Evolutionary conservation across 2,797 vertebrate genomes (phyloP), one percentile per base, ranked within the genome.

Genomic region (Cossypha caffra): DNA sequence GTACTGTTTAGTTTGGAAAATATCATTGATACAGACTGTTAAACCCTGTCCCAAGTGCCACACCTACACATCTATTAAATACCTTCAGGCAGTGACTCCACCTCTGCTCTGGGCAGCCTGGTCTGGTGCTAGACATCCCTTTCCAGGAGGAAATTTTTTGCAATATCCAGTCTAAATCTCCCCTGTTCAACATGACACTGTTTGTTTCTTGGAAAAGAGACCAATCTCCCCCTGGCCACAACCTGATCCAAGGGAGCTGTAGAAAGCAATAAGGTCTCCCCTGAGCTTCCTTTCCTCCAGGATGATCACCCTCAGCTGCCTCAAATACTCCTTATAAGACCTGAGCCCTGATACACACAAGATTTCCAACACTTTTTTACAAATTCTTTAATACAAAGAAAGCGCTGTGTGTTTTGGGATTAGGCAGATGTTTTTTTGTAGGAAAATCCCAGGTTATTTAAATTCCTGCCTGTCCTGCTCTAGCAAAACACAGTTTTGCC

Each of bases 1-100:
- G 17, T 25, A 18, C 38, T 13, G 2, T 73, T 77, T 77, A 43
- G 21, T 3, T 73, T 68, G 61, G 71, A 20, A 86, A 40, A 29
- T 25, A 14, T 47, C 25, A 5, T 17, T 3, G 3, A 24, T 23
- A 16, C 17, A 0, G 1, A 35, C 21, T 26, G 5, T 20, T 52
- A 10, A 45, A 35, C 45, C 3, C 2, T 38, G 28, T 51, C 38
- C 29, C 52, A 17, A 7, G 21, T 52, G 33, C 33, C 58, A 35
- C 18, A 33, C 5, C 21, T 35, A 4, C 17, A 58, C 6, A 33
- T 8, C 38, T 26, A 17, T 71, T 35, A 47, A 71, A 64, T 6
- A 24, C 21, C 25, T 64, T 9, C 38, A 58, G 24, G 16, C 6
- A 82, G 8, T 31, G 43, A 57, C n/a, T 57, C 10, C 29, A 58